Percentiles rank a stretch among this genome's conserved stretches.
Evolutionary conservation across 2,888 invertebrate genomes (phyloP).

Genomic region (Bhutanitis thaidina): DNA sequence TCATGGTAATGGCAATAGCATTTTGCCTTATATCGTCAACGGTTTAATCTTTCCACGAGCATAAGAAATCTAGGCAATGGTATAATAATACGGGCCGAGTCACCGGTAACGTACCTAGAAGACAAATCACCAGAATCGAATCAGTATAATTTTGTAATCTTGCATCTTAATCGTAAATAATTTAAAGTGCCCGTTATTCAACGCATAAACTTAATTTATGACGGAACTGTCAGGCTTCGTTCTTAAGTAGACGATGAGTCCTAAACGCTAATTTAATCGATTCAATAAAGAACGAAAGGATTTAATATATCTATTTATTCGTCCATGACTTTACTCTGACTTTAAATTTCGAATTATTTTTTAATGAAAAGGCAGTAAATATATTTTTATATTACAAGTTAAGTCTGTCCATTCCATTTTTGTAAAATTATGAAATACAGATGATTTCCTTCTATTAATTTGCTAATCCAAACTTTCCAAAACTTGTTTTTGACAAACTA

Average conservation of each 20-base stretch:
- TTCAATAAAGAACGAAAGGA: constrained; percentile 7
- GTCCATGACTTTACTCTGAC: no score
- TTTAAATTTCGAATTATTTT: no score
- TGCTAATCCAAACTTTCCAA: no score
- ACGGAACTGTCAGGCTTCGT: constrained; percentile 20
- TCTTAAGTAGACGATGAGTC: constrained; percentile 23
- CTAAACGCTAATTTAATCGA: constrained; percentile 18
- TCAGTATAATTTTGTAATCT: constrained; percentile 44
- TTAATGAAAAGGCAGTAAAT: no score
- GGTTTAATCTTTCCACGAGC: constrained; percentile 21
- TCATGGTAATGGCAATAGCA: constrained; percentile 20
- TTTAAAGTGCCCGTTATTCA: constrained; percentile 32
- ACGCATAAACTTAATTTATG: constrained; percentile 26
- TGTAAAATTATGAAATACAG: no score
- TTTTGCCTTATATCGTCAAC: constrained; percentile 23
- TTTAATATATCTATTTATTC: no score
- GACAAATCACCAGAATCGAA: constrained; percentile 25
- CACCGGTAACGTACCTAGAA: constrained; percentile 5
- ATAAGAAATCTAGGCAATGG: constrained; percentile 22
- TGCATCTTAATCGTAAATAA: constrained; percentile 27
- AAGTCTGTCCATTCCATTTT: no score
- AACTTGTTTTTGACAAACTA: no score
- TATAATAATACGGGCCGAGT: constrained; percentile 18
- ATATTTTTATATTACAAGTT: no score
- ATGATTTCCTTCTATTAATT: no score